Percentiles rank a stretch among this genome's conserved stretches.
phyloP scores from a whole-genome alignment of 2,797 vertebrate species.

The Rhinella marina region DNA sequence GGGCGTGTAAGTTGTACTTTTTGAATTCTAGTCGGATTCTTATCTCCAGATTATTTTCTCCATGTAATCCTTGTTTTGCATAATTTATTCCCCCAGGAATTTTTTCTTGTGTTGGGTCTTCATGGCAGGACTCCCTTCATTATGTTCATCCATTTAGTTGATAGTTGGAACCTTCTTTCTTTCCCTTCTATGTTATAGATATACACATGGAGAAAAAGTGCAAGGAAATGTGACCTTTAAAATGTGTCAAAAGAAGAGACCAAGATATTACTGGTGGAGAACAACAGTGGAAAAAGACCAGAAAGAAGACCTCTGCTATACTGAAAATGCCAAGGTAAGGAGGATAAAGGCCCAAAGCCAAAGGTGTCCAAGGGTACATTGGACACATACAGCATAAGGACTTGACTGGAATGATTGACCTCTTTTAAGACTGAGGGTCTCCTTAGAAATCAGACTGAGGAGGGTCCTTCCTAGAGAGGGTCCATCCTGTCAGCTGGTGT shows the following conservation, averaged over 20 bases:
- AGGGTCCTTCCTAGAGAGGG: neutral
- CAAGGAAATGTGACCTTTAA: neutral
- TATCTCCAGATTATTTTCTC: neutral
- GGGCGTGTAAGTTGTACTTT: neutral
- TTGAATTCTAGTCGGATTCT: neutral
- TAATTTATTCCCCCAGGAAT: neutral
- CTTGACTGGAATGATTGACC: neutral
- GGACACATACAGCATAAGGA: neutral
- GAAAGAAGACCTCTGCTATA: neutral
- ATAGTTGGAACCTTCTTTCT: neutral
- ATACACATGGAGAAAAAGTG: constrained; percentile 19
- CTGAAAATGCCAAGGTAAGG: neutral
- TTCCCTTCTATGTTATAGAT: neutral
- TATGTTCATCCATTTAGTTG: neutral
- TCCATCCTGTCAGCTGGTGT: neutral
- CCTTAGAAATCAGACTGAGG: neutral
- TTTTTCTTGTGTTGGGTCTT: neutral
- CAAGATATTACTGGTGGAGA: neutral
- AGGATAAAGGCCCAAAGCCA: neutral
- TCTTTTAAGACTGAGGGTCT: neutral
- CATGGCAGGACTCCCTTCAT: neutral
- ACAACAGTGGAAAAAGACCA: neutral
- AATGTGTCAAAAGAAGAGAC: neutral
- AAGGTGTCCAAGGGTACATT: neutral
- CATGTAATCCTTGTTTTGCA: neutral